Evolutionary conservation across 2,888 invertebrate species (phyloP).

Genomic region (Autographa gamma): DNA sequence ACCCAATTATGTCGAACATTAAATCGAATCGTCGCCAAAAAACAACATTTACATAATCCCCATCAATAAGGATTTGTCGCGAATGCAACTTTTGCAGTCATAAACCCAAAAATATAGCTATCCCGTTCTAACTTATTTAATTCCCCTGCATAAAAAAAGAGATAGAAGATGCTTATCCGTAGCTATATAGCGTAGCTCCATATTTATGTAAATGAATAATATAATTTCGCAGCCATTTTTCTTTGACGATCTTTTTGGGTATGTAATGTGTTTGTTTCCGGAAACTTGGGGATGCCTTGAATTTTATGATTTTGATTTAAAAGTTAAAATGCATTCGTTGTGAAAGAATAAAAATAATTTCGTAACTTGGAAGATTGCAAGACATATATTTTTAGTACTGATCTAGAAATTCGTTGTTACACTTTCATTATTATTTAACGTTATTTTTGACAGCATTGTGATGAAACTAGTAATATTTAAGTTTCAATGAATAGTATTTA

Average conservation of each 20-base stretch:
- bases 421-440: neutral
- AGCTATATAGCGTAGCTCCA: neutral
- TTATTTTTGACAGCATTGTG: too few relatives aligned
- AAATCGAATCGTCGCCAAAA: neutral
- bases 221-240: constrained; percentile 17
- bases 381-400: neutral
- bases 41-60: constrained; percentile 16
- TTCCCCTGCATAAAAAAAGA: neutral
- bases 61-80: constrained; percentile 16
- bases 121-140: constrained; percentile 3
- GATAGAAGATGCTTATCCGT: constrained; percentile 8
- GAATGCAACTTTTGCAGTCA: constrained; percentile 10
- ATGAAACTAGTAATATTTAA: too few relatives aligned
- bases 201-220: constrained; percentile 28
- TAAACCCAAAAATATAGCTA: constrained; percentile 5
- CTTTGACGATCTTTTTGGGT: constrained; percentile 1
- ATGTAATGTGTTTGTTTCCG: neutral
- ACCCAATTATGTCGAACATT: constrained; percentile 13
- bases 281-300: neutral
- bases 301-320: constrained; percentile 7
- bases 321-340: neutral
- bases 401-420: neutral
- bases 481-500: too few relatives aligned
- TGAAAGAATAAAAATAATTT: neutral
- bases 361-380: neutral